Percentiles rank a stretch among this genome's conserved stretches.
Conservation (phyloP, 2,888 invertebrate species). For the Miltochrista miniata region DNA sequence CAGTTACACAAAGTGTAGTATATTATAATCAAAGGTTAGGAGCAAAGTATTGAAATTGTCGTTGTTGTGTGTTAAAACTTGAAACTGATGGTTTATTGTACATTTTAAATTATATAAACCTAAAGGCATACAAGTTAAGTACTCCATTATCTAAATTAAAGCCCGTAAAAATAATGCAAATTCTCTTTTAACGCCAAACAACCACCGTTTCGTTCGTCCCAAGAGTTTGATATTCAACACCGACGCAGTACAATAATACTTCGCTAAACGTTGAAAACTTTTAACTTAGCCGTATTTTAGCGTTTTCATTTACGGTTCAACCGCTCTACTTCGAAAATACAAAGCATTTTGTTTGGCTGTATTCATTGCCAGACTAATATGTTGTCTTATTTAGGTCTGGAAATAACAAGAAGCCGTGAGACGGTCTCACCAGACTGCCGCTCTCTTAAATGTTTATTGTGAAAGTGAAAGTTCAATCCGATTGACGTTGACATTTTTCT, state of each 20-base stretch:
- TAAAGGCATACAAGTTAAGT: neutral
- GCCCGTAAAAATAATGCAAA: conserved; percentile 1
- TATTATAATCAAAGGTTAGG: too few species aligned
- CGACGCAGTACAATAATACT: conserved; percentile 17
- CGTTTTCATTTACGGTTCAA: neutral
- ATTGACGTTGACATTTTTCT: too few species aligned
- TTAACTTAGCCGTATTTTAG: conserved; percentile 14
- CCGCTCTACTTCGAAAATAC: conserved; percentile 4
- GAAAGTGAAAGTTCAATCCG: too few species aligned
- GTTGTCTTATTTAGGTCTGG: conserved; percentile 1
- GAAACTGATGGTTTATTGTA: too few species aligned
- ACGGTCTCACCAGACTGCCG: too few species aligned
- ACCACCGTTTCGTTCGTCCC: conserved; percentile 6
- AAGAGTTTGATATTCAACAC: conserved; percentile 15
- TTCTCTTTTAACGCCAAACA: neutral
- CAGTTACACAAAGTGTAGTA: too few species aligned
- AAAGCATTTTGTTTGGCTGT: conserved; percentile 8
- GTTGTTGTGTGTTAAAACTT: too few species aligned
- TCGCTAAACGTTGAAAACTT: conserved; percentile 33
- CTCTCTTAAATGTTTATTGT: too few species aligned
- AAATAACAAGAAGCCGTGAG: conserved; percentile 5
- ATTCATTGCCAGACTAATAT: conserved; percentile 4
- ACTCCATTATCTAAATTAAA: conserved; percentile 2
- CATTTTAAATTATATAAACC: too few species aligned
- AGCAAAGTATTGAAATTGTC: too few species aligned